Conservation (phyloP, 2,888 invertebrate genomes). For the Leptopterna dolabrata region DNA sequence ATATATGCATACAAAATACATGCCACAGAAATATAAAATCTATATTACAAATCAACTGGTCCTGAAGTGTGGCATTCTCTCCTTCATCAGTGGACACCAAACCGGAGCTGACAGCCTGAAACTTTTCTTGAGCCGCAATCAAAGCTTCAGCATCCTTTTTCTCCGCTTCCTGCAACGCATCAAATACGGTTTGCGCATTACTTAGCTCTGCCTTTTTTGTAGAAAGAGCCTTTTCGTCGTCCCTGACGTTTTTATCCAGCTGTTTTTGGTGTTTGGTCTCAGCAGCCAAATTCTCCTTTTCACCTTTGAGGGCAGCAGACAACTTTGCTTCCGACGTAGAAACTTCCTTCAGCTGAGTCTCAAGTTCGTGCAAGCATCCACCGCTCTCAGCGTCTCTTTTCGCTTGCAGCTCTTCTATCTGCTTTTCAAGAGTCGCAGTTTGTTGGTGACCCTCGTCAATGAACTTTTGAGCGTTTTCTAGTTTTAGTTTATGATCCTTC, state of each 20-base stretch:
- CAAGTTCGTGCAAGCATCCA: constrained; percentile 74
- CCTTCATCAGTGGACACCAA: constrained; percentile 82
- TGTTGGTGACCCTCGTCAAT: constrained; percentile 72
- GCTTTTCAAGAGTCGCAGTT: constrained; percentile 70
- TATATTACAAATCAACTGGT: constrained; percentile 83
- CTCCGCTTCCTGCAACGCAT: constrained; percentile 76
- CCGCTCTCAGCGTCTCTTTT: constrained; percentile 79
- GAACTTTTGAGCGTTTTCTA: constrained; percentile 70
- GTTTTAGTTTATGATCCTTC: constrained; percentile 67
- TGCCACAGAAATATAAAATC: no score
- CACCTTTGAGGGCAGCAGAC: constrained; percentile 74
- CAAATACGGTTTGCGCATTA: constrained; percentile 75
- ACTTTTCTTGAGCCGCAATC: constrained; percentile 79
- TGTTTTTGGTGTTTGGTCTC: constrained; percentile 78
- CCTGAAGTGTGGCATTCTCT: constrained; percentile 84
- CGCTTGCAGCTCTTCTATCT: constrained; percentile 73
- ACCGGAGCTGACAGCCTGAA: constrained; percentile 87
- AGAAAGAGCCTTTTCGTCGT: constrained; percentile 74
- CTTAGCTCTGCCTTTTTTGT: constrained; percentile 73
- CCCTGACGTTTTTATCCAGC: constrained; percentile 74
- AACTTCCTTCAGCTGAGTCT: constrained; percentile 73
- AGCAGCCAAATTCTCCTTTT: constrained; percentile 74
- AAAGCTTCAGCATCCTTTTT: constrained; percentile 76
- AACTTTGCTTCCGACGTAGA: constrained; percentile 78
- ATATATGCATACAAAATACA: no score